Base-by-base conservation (phyloP, 2,797 vertebrate species). In the Schizopygopsis malacanthus region DNA sequence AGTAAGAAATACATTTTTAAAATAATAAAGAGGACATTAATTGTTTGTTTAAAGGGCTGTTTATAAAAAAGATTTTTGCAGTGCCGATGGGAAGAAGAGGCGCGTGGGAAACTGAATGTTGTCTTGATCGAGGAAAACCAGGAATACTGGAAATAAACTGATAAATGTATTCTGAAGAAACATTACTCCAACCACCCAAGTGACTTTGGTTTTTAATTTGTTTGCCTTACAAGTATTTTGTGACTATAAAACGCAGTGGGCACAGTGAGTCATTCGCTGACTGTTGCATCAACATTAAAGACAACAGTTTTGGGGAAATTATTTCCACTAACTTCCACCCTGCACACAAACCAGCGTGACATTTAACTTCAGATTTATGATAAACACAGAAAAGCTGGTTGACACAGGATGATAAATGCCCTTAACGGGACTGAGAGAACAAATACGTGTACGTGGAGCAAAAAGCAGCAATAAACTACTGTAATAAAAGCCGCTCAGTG, bases 401-500 rank as follows among this genome's bases (percentile, higher is more conserved):
- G 61, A 77, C 39, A 28, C 43, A 61, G 45, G 7, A 13, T 61
- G 45, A 84, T 79, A 79, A 70, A 86, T 45, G 37, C 13, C 22
- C 76, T 88, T 73, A 11, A 83, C 47, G 73, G 22, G 61, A 70
- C 28, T 78, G 37, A 81, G 45, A 85, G 71, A 86, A 79, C 79
- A 85, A 81, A 65, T 73, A 78, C 20, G 76, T 79, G 54, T 54
- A 37, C 2, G 10, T 67, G 13, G n/a, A 77, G 76, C 76, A 79
- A 85, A 83, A 82, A 88, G 87, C 78, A 83, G 76, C 70, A 71
- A 45, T 86, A 85, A 79, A 86, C 61, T 28, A 77, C 41, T 52
- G 70, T 20, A 77, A 77, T 79, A 71, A 65, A 82, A 72, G 84
- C 33, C 47, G 69, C 87, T 84, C 39, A 70, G 59, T 84, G 59